Evolutionary conservation across 2,113 vertebrate genomes (phyloP), one percentile per base, ranked within the genome.

Genomic region (Anarrhichthys ocellatus): DNA sequence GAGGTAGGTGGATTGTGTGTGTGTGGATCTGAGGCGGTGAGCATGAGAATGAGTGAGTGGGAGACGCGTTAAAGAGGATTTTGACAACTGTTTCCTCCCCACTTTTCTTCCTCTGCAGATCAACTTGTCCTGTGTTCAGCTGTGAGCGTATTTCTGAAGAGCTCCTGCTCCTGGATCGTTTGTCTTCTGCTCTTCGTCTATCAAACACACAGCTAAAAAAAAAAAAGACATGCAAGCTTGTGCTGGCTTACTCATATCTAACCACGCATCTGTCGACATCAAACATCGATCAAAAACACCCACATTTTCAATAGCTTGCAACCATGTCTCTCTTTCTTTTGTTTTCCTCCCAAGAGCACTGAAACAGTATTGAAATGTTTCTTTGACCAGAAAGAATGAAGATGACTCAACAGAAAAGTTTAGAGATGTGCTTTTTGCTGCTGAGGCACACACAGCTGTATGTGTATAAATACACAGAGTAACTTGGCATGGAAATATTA

Each of bases 71-170:
- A 6, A 32, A 48, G 6, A 81, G 6, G 6, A n/a, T 56, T 82
- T 52, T 78, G 8, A 76, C 9, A 29, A 56, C n/a, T 74, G 8
- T 67, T 36, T 73, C 32, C 18, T 14, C 54, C 65, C 29, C 13
- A 32, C 76, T 86, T 87, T 36, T 88, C 58, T 84, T 58, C 56
- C 62, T 79, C 63, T 93, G 56, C 86, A 96, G 95, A 89, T 14
- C 42, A 88, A 14, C 84, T 95, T 38, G 2, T 69, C 69, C 69
- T n/a, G 0, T 96, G 95, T 82, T 95, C 94, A 2, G 94, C 95
- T 9, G 88, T 93, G 58, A 95, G 93, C 27, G 6, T 94, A 69
- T 88, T 95, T 84, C 81, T 94, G 79, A 90, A 91, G 73, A 84
- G 80, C 54, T 84, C 91, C 84, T 91, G 65, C 67, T 79, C 83